A percentile compares a stretch with the other conserved stretches of the same genome.
Conservation (phyloP, 2,888 invertebrate genomes). For the Yponomeuta evonymella region DNA sequence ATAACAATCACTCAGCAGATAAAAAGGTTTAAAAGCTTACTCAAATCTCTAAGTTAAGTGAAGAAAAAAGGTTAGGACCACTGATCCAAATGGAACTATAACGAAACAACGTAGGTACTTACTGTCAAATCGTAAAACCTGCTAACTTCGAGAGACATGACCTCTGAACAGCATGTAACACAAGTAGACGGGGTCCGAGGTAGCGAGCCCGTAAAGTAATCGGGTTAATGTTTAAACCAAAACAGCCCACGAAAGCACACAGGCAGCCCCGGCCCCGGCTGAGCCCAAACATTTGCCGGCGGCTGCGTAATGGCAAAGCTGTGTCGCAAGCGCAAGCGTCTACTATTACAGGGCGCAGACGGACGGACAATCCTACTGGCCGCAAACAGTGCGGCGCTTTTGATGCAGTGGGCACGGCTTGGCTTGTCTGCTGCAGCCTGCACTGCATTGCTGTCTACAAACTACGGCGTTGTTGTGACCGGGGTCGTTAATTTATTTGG, state of each 20-base stretch:
- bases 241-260: neutral
- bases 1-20: too few species aligned
- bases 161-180: too few species aligned
- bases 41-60: too few species aligned
- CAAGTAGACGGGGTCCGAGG: neutral
- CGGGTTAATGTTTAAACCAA: neutral
- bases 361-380: constrained; percentile 19
- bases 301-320: constrained; percentile 56
- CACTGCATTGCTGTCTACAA: too few species aligned
- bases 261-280: neutral
- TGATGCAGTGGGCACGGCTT: neutral
- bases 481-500: too few species aligned
- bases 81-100: too few species aligned
- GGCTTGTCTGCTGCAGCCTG: neutral
- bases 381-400: constrained; percentile 24
- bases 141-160: too few species aligned
- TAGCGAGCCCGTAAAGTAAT: neutral
- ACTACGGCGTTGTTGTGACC: too few species aligned
- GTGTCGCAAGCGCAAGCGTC: constrained; percentile 38
- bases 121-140: too few species aligned
- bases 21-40: too few species aligned
- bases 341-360: constrained; percentile 37
- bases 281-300: constrained; percentile 25
- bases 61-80: too few species aligned
- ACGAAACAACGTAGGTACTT: too few species aligned